phyloP scores from a whole-genome alignment of 1,140 invertebrate genomes.

The Pseudomyrmex gracilis region DNA sequence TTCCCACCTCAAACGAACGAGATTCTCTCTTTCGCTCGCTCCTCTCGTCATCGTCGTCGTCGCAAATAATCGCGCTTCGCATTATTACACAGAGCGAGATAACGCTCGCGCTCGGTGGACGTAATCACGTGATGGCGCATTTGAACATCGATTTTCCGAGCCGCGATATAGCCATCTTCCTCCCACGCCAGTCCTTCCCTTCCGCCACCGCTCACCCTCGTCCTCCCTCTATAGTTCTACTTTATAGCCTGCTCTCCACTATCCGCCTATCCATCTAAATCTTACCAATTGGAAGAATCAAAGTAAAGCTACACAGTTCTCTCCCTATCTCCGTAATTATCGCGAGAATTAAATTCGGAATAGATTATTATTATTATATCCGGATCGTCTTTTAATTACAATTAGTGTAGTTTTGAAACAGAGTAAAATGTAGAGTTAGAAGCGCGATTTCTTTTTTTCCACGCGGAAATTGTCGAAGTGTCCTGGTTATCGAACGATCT shows the following conservation, averaged over 20 bases:
- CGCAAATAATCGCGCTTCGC: conserved; percentile 57
- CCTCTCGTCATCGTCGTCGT: conserved; percentile 51
- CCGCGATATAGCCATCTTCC: conserved; percentile 72
- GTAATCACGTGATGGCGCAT: conserved; percentile 81
- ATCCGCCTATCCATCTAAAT: conserved; percentile 51
- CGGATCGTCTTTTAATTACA: neutral
- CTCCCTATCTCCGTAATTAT: conserved; percentile 23
- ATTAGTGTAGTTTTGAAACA: no score
- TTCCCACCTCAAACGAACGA: neutral
- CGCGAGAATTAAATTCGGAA: conserved; percentile 32
- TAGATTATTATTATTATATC: neutral
- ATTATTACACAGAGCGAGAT: conserved; percentile 66
- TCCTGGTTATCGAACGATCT: no score
- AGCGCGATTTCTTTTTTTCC: no score
- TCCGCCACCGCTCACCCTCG: neutral
- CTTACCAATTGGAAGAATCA: conserved; percentile 69
- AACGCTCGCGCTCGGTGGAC: conserved; percentile 74
- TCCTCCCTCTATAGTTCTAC: conserved; percentile 37
- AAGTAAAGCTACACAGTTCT: conserved; percentile 59
- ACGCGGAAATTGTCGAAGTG: no score
- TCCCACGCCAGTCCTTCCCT: conserved; percentile 56
- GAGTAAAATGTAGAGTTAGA: no score
- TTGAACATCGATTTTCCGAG: conserved; percentile 82
- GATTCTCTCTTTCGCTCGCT: conserved; percentile 13
- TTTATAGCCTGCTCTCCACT: conserved; percentile 1